These are phyloP conservation scores for Venustoraphidia nigricollis DNA, from an alignment of 2,888 invertebrate genomes.

Conservation along the genomic window DNA sequence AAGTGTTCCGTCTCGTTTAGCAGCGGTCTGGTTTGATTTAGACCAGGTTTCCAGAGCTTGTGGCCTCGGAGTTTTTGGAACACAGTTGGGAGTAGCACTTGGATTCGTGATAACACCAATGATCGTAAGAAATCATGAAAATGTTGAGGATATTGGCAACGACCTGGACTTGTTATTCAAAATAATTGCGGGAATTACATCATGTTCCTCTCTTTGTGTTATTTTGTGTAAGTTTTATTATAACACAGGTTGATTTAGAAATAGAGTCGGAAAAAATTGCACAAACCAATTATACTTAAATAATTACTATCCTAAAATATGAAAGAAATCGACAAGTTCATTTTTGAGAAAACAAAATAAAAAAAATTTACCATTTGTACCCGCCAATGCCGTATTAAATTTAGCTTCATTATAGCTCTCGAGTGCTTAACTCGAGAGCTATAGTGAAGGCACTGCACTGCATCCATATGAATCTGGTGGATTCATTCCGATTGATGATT, in stretches of 20 bases:
- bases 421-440: too few relatives aligned
- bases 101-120: conserved; percentile 55
- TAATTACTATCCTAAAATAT: too few relatives aligned
- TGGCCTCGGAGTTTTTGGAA: conserved; percentile 56
- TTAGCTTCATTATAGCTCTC: too few relatives aligned
- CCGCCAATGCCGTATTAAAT: too few relatives aligned
- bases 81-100: conserved; percentile 53
- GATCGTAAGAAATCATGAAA: conserved; percentile 29
- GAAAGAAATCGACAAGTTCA: too few relatives aligned
- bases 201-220: conserved; percentile 37
- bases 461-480: too few relatives aligned
- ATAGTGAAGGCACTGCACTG: too few relatives aligned
- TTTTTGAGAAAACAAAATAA: too few relatives aligned
- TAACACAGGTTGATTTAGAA: background rate
- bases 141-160: conserved; percentile 28
- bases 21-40: conserved; percentile 54
- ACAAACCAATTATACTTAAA: too few relatives aligned
- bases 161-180: conserved; percentile 21
- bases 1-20: conserved; percentile 48
- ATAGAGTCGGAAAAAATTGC: too few relatives aligned
- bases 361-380: too few relatives aligned
- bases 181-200: conserved; percentile 27
- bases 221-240: conserved; percentile 25
- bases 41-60: conserved; percentile 51
- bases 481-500: too few relatives aligned